Conservation (phyloP, 1,140 invertebrate species). For the Hyposmocoma kahamanoa region DNA sequence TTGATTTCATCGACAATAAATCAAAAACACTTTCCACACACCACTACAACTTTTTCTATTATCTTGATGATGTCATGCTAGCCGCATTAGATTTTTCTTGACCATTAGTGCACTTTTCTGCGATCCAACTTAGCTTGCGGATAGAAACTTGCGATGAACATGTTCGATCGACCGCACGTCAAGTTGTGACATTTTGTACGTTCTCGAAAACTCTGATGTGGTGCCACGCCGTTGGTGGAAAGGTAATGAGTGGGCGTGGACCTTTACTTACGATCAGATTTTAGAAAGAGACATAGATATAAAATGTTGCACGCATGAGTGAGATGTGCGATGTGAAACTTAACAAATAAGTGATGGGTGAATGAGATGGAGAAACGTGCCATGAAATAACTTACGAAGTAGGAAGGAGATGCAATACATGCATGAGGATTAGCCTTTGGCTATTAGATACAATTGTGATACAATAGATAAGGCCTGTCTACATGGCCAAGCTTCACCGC, state of each 20-base stretch:
- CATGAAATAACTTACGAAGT: too few species aligned
- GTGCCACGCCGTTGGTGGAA: slow-evolving; percentile 45
- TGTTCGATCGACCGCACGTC: slow-evolving; percentile 36
- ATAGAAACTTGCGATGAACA: slow-evolving; percentile 55
- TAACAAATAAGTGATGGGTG: too few species aligned
- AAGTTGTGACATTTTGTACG: slow-evolving; percentile 34
- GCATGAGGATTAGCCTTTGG: too few species aligned
- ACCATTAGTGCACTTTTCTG: slow-evolving; percentile 37
- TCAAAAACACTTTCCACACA: slow-evolving; percentile 36
- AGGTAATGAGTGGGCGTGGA: slow-evolving; percentile 27
- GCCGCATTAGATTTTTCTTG: slow-evolving; percentile 12
- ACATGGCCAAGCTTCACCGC: too few species aligned
- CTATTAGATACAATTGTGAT: too few species aligned
- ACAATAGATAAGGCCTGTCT: too few species aligned
- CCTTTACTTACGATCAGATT: not conserved
- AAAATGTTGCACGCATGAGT: not conserved
- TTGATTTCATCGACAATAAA: slow-evolving; percentile 9
- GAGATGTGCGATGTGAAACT: too few species aligned
- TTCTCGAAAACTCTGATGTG: slow-evolving; percentile 60
- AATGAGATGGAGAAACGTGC: too few species aligned
- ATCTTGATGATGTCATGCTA: slow-evolving; percentile 26
- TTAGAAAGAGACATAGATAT: slow-evolving; percentile 18
- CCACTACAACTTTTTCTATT: slow-evolving; percentile 20
- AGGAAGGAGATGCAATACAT: too few species aligned
- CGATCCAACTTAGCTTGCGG: slow-evolving; percentile 36